Base-by-base conservation (phyloP, 2,113 vertebrate species). In the Scortum barcoo region DNA sequence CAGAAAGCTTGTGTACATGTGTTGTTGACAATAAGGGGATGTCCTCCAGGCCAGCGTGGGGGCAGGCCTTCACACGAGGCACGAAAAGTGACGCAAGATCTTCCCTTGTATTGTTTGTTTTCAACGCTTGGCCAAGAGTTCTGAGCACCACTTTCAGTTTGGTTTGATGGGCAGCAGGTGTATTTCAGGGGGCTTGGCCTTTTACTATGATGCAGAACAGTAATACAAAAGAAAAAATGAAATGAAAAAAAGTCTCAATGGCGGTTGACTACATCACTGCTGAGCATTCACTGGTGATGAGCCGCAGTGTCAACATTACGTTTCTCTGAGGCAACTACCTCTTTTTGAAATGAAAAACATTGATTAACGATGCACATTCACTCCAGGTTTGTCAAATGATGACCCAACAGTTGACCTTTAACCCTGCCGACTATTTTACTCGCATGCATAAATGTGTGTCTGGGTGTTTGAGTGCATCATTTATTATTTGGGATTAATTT, bases 1-100 rank as follows among this genome's bases (percentile, higher is more conserved):
- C 71, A 71, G 58, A 81, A 4, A 36, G 20, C 48, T 73, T 24
- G 28, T 56, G 53, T 46, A 73, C 24, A 67, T 86, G 86, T 77
- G 82, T 77, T 67, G 50, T 48, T 20, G 60, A 93, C 92, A 95
- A 93, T 92, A 72, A 88, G 72, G 76, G 93, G 92, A 95, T 93
- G 91, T 93, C 74, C 77, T 90, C 60, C 33, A 74, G 51, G 20
- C 51, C 72, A 77, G 40, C 0, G 0, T 7, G 17, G 58, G 54
- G 81, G 20, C 40, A 78, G 4, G 22, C 30, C 20, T 76, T 56
- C 40, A 79, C 17, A 61, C 0, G 11, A 65, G 40, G 48, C 33
- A 75, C 0, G 1, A 38, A 79, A 81, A 76, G 30, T 80, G 63
- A 76, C 1, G 5, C 28, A 33, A 53, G 20, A 44, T 20, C 42